Base-by-base conservation (phyloP, 2,888 invertebrate genomes). In the Alitta virens region DNA sequence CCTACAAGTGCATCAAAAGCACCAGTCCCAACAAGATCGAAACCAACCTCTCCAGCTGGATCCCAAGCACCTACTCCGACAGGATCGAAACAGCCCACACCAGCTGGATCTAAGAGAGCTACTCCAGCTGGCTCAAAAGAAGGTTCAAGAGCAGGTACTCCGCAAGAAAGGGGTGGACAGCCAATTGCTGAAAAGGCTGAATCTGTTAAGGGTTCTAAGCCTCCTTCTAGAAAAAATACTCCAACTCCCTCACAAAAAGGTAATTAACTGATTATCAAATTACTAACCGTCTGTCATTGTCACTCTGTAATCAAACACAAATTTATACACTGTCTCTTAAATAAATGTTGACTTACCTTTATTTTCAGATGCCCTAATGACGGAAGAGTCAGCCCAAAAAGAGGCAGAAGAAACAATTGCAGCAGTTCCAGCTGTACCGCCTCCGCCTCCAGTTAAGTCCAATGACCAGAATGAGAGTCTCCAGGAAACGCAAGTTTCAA, bases 341-440 rank as follows among this genome's bases (percentile, higher is more conserved):
- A n/a, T n/a, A n/a, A n/a, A n/a, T n/a, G n/a, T n/a, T n/a, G n/a
- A n/a, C n/a, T n/a, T n/a, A n/a, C n/a, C n/a, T 12, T 7, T 33
- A 33, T 33, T 33, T 33, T 5, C 33, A 33, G 33, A 33, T 33
- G 12, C 33, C 12, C n/a, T n/a, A n/a, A n/a, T n/a, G n/a, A n/a
- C n/a, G n/a, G n/a, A n/a, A n/a, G n/a, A n/a, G n/a, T n/a, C 54
- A 54, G 33, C 27, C 21, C 14, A 24, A 14, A 7, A 56, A 25
- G 24, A 9, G 21, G 16, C 52, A 23, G 40, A 2, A 42, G 40
- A 38, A 23, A 42, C 49, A 49, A 21, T n/a, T 49, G 3, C 46
- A 1, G 57, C 18, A 14, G 25, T 50, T 23, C 61, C 61, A n/a
- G 38, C 61, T 21, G 56, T 56, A 2, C 61, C 61, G 2, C 55